Evolutionary conservation across 2,888 invertebrate species (phyloP), one percentile per base, ranked within the genome.

Genomic region (Aporophyla lueneburgensis): DNA sequence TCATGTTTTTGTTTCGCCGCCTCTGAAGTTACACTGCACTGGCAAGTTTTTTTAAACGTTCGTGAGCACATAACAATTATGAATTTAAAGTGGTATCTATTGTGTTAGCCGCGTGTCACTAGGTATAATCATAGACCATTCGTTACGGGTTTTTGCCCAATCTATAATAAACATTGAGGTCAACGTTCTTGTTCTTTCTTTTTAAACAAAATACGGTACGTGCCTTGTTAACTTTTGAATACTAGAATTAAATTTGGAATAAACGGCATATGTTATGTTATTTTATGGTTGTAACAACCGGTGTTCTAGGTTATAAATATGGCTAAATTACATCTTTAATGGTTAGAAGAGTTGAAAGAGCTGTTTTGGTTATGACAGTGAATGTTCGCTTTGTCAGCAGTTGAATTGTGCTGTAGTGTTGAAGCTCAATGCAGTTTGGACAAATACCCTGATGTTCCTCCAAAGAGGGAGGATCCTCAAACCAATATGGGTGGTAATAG

Each of bases 81-180:
- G 53, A 81, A 85, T 83, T 73, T 78, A 72, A 75, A 83, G 78
- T 77, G 75, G 78, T 51, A 69, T 49, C 76, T 62, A 80, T 84
- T 86, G 86, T 86, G 82, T 84, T 75, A 71, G 68, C 71, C 75
- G 74, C 87, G 85, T 76, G 88, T 87, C 86, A 82, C 74, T 75
- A 77, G 62, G 58, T 83, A 78, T 76, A 84, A 84, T 87, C 80
- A 87, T 82, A 81, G 85, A 46, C 72, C 54, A 88, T 90, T 88
- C 73, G 89, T 74, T 81, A 80, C 80, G 86, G 88, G 83, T 87
- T 88, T 90, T 89, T 87, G 84, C 61, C 75, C 74, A 71, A 70
- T 82, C 76, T 71, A 58, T 73, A 80, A 83, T 84, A 86, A 82
- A 84, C 68, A 59, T 43, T 19, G 72, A 40, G 72, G 80, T 84